Conservation (phyloP, 2,797 vertebrate genomes). For the Salmo trutta region DNA sequence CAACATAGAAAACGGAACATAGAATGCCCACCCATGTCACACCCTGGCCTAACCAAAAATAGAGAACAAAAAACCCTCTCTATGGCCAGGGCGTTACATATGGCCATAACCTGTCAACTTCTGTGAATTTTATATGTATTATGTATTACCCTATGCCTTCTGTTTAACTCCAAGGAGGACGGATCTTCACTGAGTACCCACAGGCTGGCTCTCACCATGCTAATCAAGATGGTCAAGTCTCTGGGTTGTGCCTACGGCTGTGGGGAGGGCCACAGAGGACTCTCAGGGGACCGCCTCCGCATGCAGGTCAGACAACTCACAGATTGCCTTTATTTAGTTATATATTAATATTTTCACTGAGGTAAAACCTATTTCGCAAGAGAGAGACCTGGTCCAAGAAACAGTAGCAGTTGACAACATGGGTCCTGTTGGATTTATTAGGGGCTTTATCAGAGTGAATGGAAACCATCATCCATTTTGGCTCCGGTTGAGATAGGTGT, state of each 20-base stretch:
- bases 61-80: too few relatives aligned
- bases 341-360: neutral
- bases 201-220: conserved; percentile 93
- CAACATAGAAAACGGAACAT: too few relatives aligned
- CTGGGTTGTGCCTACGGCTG: conserved; percentile 97
- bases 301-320: conserved; percentile 80
- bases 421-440: neutral
- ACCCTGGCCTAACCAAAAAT: too few relatives aligned
- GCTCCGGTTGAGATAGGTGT: neutral
- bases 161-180: conserved; percentile 69
- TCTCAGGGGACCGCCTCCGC: conserved; percentile 96
- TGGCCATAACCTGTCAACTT: neutral
- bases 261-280: conserved; percentile 95
- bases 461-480: neutral
- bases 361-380: neutral
- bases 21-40: too few relatives aligned
- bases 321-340: neutral
- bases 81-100: too few relatives aligned
- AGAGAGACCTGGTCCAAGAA: too few relatives aligned
- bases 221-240: conserved; percentile 99
- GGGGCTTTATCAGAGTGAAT: neutral
- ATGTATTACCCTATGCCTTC: neutral
- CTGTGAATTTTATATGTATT: neutral
- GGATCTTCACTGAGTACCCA: conserved; percentile 85
- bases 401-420: neutral